A percentile compares a stretch with the other conserved stretches of the same genome.
These are phyloP conservation scores for Lepidurus couesii DNA, from an alignment of 1,140 invertebrate genomes.

Conservation along the genomic window DNA sequence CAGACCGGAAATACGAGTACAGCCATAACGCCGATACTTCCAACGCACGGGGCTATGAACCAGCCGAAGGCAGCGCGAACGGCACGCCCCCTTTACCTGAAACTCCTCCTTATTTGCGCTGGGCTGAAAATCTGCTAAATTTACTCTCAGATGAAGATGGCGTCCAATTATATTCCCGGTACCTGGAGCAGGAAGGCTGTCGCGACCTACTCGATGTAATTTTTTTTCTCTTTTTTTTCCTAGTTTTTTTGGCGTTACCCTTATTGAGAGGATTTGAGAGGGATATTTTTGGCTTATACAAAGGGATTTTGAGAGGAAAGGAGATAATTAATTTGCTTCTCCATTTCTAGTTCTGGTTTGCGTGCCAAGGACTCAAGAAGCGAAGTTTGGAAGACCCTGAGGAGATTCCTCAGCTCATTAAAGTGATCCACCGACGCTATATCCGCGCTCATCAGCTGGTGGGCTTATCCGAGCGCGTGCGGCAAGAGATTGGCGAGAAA, in stretches of 20 bases:
- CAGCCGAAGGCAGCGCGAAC: conserved; percentile 31
- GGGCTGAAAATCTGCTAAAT: conserved; percentile 73
- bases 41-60: conserved; percentile 28
- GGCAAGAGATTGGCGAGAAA: conserved; percentile 58
- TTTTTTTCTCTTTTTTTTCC: neutral
- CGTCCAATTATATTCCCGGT: conserved; percentile 73
- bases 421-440: conserved; percentile 77
- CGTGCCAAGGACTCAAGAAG: conserved; percentile 79
- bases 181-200: conserved; percentile 71
- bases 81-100: conserved; percentile 32
- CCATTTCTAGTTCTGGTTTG: conserved; percentile 67
- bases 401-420: conserved; percentile 66
- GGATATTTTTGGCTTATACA: too few relatives aligned
- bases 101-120: conserved; percentile 72
- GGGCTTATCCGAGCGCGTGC: conserved; percentile 69
- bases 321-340: neutral
- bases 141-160: conserved; percentile 79
- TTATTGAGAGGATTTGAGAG: neutral
- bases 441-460: conserved; percentile 69
- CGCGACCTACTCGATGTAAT: conserved; percentile 54
- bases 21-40: neutral
- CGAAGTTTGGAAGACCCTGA: conserved; percentile 57
- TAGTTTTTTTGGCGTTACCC: neutral
- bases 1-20: neutral
- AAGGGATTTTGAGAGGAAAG: too few relatives aligned